These are phyloP conservation scores for Tarsius wallacei DNA, from an alignment of 2,797 vertebrate species.

Conservation along the genomic window DNA sequence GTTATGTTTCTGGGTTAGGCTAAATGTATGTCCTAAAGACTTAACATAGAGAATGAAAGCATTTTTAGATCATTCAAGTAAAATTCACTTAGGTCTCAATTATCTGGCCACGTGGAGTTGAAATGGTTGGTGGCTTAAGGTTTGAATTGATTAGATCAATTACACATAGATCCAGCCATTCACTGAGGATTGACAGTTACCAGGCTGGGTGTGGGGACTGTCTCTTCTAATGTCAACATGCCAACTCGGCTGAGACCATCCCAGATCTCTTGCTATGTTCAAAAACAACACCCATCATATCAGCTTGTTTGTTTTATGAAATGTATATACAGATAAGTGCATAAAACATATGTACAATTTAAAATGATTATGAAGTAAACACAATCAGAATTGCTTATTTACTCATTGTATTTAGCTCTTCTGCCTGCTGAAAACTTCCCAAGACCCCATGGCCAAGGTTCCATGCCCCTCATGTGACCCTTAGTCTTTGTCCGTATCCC, in stretches of 20 bases:
- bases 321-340: background rate
- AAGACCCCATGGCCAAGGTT: background rate
- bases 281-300: background rate
- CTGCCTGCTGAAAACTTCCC: background rate
- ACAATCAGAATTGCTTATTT: background rate
- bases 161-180: background rate
- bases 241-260: background rate
- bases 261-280: background rate
- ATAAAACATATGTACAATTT: background rate
- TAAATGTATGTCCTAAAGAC: background rate
- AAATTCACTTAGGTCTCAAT: conserved; percentile 21
- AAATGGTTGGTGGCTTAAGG: background rate
- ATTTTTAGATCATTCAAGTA: background rate
- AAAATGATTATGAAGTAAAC: conserved; percentile 14
- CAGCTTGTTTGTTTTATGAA: background rate
- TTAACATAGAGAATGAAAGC: background rate
- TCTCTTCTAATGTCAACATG: background rate
- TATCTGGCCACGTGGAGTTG: background rate
- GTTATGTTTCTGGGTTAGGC: background rate
- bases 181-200: background rate
- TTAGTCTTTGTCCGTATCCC: background rate
- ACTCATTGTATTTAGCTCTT: background rate
- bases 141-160: background rate
- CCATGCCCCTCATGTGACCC: background rate
- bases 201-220: background rate